phyloP scores from a whole-genome alignment of 1,140 invertebrate genomes.

The Aporrectodea caliginosa region DNA sequence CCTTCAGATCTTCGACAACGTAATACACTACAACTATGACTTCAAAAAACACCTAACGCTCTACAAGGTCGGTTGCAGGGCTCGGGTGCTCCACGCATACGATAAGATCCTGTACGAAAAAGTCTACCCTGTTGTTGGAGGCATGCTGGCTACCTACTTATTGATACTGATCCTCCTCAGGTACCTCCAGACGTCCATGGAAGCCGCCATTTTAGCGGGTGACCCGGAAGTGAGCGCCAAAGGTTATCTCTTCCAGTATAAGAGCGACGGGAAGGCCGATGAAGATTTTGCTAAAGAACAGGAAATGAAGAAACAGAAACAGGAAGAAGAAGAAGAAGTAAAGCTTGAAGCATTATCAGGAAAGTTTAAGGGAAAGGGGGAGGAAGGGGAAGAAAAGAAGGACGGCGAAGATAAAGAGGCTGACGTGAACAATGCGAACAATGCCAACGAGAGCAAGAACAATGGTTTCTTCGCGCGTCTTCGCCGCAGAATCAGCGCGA shows the following conservation, averaged over 20 bases:
- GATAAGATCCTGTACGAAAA: neutral
- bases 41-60: neutral
- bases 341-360: too few relatives aligned
- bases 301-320: neutral
- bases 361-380: too few relatives aligned
- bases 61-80: neutral
- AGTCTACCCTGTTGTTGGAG: neutral
- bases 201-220: neutral
- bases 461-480: neutral
- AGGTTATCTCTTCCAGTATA: neutral
- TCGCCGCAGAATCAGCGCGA: neutral
- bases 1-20: too few relatives aligned
- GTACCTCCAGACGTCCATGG: neutral
- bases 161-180: neutral
- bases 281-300: too few relatives aligned
- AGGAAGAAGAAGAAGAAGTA: neutral
- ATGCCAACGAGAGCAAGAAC: neutral
- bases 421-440: neutral
- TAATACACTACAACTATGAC: neutral
- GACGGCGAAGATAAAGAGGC: neutral
- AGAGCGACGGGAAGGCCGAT: neutral
- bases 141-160: neutral
- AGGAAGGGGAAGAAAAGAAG: neutral
- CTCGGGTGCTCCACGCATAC: neutral
- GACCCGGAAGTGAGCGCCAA: neutral